A percentile compares a stretch with the other conserved stretches of the same genome.
These are phyloP conservation scores for Acromyrmex charruanus DNA, from an alignment of 1,140 invertebrate genomes.

Conservation along the genomic window DNA sequence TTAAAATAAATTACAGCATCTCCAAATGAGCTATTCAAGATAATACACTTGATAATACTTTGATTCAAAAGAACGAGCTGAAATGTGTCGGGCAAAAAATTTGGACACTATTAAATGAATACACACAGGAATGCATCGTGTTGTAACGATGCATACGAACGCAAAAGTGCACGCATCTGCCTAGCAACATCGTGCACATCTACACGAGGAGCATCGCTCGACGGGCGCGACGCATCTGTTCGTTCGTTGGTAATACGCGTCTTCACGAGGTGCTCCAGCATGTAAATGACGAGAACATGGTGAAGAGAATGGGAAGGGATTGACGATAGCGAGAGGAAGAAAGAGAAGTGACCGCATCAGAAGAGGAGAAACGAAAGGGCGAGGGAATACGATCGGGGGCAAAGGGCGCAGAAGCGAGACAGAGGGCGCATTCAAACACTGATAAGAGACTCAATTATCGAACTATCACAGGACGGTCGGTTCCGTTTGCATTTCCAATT, in stretches of 20 bases:
- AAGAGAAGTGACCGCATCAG: not conserved
- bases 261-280: not conserved
- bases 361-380: not conserved
- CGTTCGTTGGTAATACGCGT: slow-evolving; percentile 40
- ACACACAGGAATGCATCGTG: not conserved
- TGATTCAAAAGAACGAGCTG: not conserved
- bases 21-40: not conserved
- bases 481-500: slow-evolving; percentile 87
- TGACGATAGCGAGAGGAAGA: slow-evolving; percentile 28
- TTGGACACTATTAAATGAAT: not conserved
- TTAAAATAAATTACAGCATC: not conserved
- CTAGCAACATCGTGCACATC: slow-evolving; percentile 50
- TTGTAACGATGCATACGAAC: not conserved
- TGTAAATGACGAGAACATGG: slow-evolving; percentile 26
- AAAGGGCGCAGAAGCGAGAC: slow-evolving; percentile 50
- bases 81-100: not conserved
- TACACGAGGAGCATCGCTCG: slow-evolving; percentile 15
- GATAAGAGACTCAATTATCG: slow-evolving; percentile 87
- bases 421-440: slow-evolving; percentile 80
- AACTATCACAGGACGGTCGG: slow-evolving; percentile 84
- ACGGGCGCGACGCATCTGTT: slow-evolving; percentile 26
- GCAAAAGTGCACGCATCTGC: slow-evolving; percentile 37
- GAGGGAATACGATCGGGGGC: slow-evolving; percentile 27
- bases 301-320: slow-evolving; percentile 14
- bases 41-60: not conserved